phyloP scores from a whole-genome alignment of 2,797 vertebrate genomes.

The Sarcoramphus papa region DNA sequence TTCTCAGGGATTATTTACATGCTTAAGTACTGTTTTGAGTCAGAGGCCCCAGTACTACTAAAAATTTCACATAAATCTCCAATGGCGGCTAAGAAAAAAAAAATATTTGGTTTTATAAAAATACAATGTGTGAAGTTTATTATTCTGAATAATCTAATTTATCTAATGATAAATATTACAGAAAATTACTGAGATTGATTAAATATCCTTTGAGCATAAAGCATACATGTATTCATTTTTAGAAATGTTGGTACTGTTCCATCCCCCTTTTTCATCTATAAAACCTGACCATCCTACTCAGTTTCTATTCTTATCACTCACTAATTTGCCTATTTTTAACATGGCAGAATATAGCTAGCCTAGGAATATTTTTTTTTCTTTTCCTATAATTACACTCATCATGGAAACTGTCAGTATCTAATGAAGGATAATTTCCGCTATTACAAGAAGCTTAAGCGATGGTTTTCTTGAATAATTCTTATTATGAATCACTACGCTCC shows the following conservation, averaged over 20 bases:
- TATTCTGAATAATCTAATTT: no score
- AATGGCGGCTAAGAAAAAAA: background rate
- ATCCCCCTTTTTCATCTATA: slow-evolving; percentile 44
- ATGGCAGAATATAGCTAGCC: slow-evolving; percentile 72
- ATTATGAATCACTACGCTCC: slow-evolving; percentile 69
- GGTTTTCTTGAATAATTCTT: slow-evolving; percentile 75
- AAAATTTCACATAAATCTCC: background rate
- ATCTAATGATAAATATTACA: background rate
- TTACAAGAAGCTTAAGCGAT: slow-evolving; percentile 71
- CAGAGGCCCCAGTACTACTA: background rate
- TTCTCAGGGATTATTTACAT: background rate
- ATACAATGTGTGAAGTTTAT: background rate
- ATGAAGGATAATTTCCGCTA: slow-evolving; percentile 79
- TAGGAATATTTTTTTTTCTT: slow-evolving; percentile 63
- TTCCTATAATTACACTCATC: slow-evolving; percentile 77
- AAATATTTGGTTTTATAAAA: background rate
- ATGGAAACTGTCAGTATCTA: slow-evolving; percentile 75
- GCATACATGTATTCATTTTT: slow-evolving; percentile 52
- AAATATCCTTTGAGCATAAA: slow-evolving; percentile 22
- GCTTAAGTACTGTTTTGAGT: background rate
- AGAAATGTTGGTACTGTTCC: slow-evolving; percentile 49
- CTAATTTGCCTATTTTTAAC: slow-evolving; percentile 76
- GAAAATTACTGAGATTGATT: slow-evolving; percentile 13
- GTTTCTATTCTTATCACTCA: slow-evolving; percentile 72
- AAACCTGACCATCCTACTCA: slow-evolving; percentile 74